A percentile compares a stretch with the other conserved stretches of the same genome.
Evolutionary conservation across 2,888 invertebrate genomes (phyloP).

Genomic region (Xestobium rufovillosum): DNA sequence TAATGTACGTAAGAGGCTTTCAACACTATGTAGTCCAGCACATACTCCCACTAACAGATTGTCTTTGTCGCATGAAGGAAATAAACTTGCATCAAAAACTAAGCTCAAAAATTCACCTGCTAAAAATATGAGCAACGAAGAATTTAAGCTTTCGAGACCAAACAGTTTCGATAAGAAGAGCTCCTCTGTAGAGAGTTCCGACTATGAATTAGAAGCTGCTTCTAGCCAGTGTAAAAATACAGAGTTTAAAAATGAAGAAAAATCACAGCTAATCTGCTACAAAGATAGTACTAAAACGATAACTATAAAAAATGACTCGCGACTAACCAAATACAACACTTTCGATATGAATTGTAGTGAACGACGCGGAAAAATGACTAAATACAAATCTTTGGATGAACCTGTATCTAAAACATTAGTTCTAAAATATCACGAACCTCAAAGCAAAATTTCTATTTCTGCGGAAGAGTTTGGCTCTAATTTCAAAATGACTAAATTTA

Average conservation of each 20-base stretch:
- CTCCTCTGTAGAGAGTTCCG: conserved; percentile 37
- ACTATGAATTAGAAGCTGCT: conserved; percentile 33
- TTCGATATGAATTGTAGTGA: conserved; percentile 35
- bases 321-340: conserved; percentile 40
- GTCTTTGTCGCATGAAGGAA: conserved; percentile 5
- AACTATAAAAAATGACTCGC: conserved; percentile 36
- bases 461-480: conserved; percentile 37
- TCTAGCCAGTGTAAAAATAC: conserved; percentile 27
- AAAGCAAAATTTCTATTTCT: conserved; percentile 39
- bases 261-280: conserved; percentile 38
- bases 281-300: conserved; percentile 38
- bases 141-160: conserved; percentile 26
- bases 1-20: conserved; percentile 25
- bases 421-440: conserved; percentile 36
- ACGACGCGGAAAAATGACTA: conserved; percentile 33
- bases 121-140: conserved; percentile 31
- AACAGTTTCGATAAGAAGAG: conserved; percentile 24
- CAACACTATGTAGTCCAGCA: conserved; percentile 27
- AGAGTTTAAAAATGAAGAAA: conserved; percentile 36
- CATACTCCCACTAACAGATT: conserved; percentile 20
- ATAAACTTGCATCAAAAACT: neutral
- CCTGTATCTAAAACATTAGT: conserved; percentile 34
- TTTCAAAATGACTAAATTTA: conserved; percentile 34
- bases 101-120: neutral
- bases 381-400: conserved; percentile 38